Evolutionary conservation across 2,888 invertebrate genomes (phyloP).

Genomic region (Plutella xylostella): DNA sequence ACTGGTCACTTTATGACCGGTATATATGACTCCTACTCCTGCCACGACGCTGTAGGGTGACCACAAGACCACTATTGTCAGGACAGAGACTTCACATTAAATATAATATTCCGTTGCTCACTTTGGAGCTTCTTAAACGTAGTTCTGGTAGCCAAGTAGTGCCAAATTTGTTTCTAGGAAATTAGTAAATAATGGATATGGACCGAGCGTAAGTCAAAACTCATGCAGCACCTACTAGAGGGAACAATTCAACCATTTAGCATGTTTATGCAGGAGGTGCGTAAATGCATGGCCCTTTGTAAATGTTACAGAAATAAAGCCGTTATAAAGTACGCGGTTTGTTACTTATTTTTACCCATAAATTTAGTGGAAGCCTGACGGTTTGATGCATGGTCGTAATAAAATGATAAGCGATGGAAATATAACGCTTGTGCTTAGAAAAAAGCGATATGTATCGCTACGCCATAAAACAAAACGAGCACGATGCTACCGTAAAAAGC

Average conservation of each 20-base stretch:
- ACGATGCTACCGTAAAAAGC: too few relatives aligned
- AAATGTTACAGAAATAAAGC: constrained; percentile 10
- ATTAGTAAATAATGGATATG: too few relatives aligned
- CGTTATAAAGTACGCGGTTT: constrained; percentile 13
- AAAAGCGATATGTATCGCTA: too few relatives aligned
- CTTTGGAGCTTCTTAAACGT: constrained; percentile 4
- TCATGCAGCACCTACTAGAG: constrained; percentile 32
- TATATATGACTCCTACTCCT: constrained; percentile 31
- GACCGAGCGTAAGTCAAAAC: too few relatives aligned
- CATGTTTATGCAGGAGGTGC: constrained; percentile 44
- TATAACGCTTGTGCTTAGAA: too few relatives aligned
- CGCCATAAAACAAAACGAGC: too few relatives aligned
- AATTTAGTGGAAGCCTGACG: neutral
- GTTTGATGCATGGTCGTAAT: neutral
- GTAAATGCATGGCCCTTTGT: constrained; percentile 9
- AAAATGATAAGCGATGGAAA: neutral
- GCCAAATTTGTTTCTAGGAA: neutral
- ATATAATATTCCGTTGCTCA: neutral
- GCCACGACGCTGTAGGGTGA: constrained; percentile 31
- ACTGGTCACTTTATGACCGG: constrained; percentile 45
- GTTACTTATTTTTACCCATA: constrained; percentile 5
- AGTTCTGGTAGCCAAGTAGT: too few relatives aligned
- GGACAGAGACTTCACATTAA: neutral
- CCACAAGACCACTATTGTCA: constrained; percentile 16
- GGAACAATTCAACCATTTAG: constrained; percentile 58